phyloP scores from a whole-genome alignment of 2,888 invertebrate genomes.

The Agrilus biguttatus region DNA sequence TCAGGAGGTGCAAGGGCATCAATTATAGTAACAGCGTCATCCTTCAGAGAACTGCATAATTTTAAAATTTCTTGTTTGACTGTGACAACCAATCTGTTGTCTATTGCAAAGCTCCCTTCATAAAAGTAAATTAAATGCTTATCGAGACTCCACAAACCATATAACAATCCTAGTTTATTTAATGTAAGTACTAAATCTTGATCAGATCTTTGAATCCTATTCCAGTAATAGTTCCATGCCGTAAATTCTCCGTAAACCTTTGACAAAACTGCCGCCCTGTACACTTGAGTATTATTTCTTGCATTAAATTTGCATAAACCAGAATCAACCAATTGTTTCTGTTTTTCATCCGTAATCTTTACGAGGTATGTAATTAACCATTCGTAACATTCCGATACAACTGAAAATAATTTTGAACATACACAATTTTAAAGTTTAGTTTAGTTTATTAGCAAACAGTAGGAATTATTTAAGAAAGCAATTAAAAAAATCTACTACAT shows the following conservation, averaged over 20 bases:
- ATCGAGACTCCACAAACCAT: conserved; percentile 42
- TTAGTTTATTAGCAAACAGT: too few species aligned
- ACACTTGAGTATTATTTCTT: conserved; percentile 68
- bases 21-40: conserved; percentile 60
- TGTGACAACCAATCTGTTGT: conserved; percentile 36
- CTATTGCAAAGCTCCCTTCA: conserved; percentile 35
- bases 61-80: conserved; percentile 53
- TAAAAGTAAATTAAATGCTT: conserved; percentile 47
- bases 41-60: conserved; percentile 55
- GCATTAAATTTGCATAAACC: conserved; percentile 57
- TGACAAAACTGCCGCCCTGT: conserved; percentile 59
- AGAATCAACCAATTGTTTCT: conserved; percentile 37
- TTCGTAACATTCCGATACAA: conserved; percentile 56
- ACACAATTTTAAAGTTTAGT: too few species aligned
- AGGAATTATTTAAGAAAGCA: too few species aligned
- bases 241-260: conserved; percentile 63
- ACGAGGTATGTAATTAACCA: conserved; percentile 75
- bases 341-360: conserved; percentile 49
- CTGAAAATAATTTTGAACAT: conserved; percentile 33
- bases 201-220: conserved; percentile 28
- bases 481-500: too few species aligned
- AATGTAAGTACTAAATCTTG: conserved; percentile 31
- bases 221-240: conserved; percentile 37
- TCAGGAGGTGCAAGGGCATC: conserved; percentile 84
- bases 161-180: conserved; percentile 38